Conservation (phyloP, 2,888 invertebrate species). For the Lamellibrachia columna region DNA sequence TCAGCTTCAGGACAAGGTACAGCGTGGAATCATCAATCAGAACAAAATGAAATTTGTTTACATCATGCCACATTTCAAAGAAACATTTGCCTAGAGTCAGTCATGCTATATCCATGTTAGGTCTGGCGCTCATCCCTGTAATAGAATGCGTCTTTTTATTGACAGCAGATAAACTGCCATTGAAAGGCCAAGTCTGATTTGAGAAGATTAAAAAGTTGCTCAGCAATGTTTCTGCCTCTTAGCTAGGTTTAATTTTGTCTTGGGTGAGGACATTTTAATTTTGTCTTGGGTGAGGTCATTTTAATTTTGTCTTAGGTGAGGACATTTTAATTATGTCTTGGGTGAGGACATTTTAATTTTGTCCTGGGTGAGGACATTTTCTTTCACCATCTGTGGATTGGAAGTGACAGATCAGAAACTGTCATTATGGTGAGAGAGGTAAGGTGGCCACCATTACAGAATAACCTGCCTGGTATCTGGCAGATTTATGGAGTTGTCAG, state of each 20-base stretch:
- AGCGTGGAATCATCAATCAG: background rate
- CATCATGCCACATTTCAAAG: background rate
- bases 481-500: background rate
- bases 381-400: background rate
- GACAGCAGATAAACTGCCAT: background rate
- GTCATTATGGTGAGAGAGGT: background rate
- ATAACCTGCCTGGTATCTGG: background rate
- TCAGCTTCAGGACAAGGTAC: background rate
- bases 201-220: background rate
- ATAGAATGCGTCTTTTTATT: background rate
- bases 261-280: background rate
- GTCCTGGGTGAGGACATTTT: background rate
- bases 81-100: background rate
- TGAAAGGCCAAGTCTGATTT: conserved; percentile 10
- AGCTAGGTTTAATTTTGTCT: background rate
- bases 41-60: background rate
- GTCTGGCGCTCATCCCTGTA: background rate
- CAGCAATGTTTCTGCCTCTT: background rate
- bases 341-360: background rate
- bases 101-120: background rate
- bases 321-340: background rate
- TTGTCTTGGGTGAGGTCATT: background rate
- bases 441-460: background rate
- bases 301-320: background rate
- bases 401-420: background rate